A percentile compares a stretch with the other conserved stretches of the same genome.
These are phyloP conservation scores for Micromesistius poutassou DNA, from an alignment of 2,797 vertebrate species.

Conservation along the genomic window DNA sequence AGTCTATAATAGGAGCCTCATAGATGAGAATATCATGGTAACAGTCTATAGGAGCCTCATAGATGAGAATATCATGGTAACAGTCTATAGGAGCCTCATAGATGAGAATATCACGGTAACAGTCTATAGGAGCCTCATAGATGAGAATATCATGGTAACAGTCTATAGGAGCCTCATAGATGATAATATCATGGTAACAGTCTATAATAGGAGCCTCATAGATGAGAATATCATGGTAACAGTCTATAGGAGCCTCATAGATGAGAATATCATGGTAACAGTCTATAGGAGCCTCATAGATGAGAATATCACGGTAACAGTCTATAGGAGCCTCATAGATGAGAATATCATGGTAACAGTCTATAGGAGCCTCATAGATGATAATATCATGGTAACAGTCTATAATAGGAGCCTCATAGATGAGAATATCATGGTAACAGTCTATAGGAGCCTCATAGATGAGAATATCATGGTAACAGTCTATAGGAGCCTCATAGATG, in stretches of 20 bases:
- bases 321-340: background rate
- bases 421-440: background rate
- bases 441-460: background rate
- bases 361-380: background rate
- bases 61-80: background rate
- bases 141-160: background rate
- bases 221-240: too few species aligned
- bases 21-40: background rate
- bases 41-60: too few species aligned
- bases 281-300: background rate
- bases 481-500: background rate
- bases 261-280: too few species aligned
- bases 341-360: too few species aligned
- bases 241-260: too few species aligned
- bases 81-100: background rate
- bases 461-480: background rate
- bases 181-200: background rate
- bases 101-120: background rate
- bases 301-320: background rate
- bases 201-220: background rate
- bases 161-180: background rate
- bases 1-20: background rate
- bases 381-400: background rate
- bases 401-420: too few species aligned
- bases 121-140: background rate